Evolutionary conservation across 1,140 invertebrate species (phyloP).

Genomic region (Saccostrea glomerata): DNA sequence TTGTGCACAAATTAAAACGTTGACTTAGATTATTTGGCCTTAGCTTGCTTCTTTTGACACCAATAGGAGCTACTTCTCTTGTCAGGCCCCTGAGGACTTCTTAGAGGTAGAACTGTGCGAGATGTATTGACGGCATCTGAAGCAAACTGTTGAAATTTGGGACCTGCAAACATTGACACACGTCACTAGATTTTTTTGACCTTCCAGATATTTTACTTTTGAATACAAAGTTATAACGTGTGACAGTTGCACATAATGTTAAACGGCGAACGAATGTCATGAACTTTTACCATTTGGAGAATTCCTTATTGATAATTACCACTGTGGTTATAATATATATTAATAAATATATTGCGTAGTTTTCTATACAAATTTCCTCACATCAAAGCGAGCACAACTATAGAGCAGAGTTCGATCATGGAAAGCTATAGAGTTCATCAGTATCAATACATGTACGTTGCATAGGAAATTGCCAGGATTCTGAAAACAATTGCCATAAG

Average conservation of each 20-base stretch:
- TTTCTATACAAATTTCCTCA: slow-evolving; percentile 31
- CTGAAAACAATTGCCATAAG: background rate
- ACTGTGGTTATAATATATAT: too few relatives aligned
- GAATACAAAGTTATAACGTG: too few relatives aligned
- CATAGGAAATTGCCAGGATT: background rate
- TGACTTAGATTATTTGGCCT: background rate
- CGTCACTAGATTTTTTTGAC: slow-evolving; percentile 11
- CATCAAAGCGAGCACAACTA: slow-evolving; percentile 21
- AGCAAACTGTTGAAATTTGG: background rate
- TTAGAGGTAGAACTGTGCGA: background rate
- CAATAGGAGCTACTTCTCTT: too few relatives aligned
- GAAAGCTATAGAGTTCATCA: slow-evolving; percentile 9
- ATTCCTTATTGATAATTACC: slow-evolving; percentile 35
- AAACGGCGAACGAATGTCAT: slow-evolving; percentile 26
- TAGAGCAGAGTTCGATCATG: slow-evolving; percentile 36
- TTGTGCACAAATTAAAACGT: slow-evolving; percentile 30
- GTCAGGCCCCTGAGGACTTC: background rate
- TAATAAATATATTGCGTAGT: slow-evolving; percentile 40
- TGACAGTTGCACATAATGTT: slow-evolving; percentile 25
- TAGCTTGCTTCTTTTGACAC: background rate
- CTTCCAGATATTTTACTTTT: background rate
- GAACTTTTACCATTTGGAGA: slow-evolving; percentile 7
- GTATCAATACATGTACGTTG: background rate
- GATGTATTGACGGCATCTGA: background rate
- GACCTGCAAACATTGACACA: too few relatives aligned